Base-by-base conservation (phyloP, 2,113 vertebrate genomes). In the Microcebus tavaratra region DNA sequence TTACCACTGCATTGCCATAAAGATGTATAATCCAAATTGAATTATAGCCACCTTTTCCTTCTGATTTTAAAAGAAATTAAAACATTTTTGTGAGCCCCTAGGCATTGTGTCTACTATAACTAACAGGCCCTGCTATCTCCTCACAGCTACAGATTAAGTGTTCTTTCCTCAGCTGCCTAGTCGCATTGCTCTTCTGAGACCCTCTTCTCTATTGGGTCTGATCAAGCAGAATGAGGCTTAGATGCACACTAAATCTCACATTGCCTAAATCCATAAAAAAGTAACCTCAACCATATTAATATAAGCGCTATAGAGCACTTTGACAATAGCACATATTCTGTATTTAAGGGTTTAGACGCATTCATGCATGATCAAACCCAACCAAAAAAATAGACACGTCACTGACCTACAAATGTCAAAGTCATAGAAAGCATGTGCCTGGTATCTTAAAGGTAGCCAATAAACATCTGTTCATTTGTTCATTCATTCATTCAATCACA, bases 121-220 rank as follows among this genome's bases (percentile, higher is more conserved):
- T 72, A 72, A 72, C 29, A 45, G 70, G n/a, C 76, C 65, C 36
- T 79, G 9, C 45, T 39, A 53, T 81, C 53, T 78, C 45, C 53
- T 59, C 59, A 68, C 4, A 90, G 39, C 57, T 81, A 68, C 23
- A 15, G 29, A 90, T 23, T 53, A 81, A 90, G 21, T 81, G 6
- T 63, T 65, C 59, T 75, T 34, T 84, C 34, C 39, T 48, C 7
- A 57, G 85, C 50, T 96, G 67, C 75, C 25, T 82, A 65, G 36
- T 90, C 81, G 70, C 50, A 82, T 27, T 79, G 82, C 45, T 80
- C 79, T 94, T 90, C 61, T 94, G 63, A 92, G 42, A 95, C 39
- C 83, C 31, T 92, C 39, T 63, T 59, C 67, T 83, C 59, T 86
- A 75, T 31, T 48, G 34, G 63, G 81, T 29, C 53, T 90, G 67